These are phyloP conservation scores for Helicoverpa zea DNA, from an alignment of 1,140 invertebrate species.

Conservation along the genomic window DNA sequence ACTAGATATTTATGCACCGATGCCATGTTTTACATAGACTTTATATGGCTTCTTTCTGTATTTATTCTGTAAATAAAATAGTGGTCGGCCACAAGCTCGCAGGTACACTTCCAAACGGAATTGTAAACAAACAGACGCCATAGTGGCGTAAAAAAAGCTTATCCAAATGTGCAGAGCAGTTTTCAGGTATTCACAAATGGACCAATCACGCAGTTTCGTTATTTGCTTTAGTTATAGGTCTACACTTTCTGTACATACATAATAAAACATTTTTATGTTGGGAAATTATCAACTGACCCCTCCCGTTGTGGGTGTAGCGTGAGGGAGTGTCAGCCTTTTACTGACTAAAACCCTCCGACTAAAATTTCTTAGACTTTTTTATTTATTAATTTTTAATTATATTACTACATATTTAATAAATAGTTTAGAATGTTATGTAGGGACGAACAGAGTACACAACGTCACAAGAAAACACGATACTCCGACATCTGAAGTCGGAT, in stretches of 20 bases:
- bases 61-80: constrained; percentile 36
- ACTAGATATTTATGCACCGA: constrained; percentile 13
- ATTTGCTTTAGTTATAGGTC: neutral
- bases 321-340: no score
- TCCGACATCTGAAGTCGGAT: neutral
- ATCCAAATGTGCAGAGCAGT: neutral
- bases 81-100: neutral
- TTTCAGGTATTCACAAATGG: neutral
- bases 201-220: neutral
- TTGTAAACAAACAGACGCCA: constrained; percentile 1
- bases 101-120: neutral
- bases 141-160: neutral
- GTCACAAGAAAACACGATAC: neutral
- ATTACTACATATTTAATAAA: no score
- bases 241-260: no score
- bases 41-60: neutral
- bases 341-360: no score
- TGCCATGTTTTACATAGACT: constrained; percentile 31
- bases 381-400: no score
- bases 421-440: no score
- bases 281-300: no score
- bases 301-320: no score
- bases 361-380: no score
- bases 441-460: no score
- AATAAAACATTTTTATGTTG: no score